Percentiles rank a stretch among this genome's conserved stretches.
phyloP scores from a whole-genome alignment of 2,113 vertebrate species.

The Balaenoptera acutorostrata region DNA sequence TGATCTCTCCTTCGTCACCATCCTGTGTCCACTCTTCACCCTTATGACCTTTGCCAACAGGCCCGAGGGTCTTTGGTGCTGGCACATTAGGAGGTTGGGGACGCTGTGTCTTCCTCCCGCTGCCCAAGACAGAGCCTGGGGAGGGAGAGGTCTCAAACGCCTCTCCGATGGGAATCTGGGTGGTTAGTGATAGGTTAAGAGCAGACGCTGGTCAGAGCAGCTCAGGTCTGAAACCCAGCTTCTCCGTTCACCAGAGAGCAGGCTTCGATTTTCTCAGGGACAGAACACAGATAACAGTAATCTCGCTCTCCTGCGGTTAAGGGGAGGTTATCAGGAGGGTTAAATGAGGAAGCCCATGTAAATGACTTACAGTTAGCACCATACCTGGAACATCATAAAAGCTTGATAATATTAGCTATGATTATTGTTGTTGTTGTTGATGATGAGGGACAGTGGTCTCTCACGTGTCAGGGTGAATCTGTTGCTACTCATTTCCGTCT shows the following conservation, averaged over 20 bases:
- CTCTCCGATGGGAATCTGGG: background rate
- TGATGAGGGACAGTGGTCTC: background rate
- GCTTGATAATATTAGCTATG: background rate
- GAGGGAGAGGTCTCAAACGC: background rate
- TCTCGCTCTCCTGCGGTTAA: background rate
- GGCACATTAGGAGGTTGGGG: background rate
- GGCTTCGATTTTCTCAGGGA: background rate
- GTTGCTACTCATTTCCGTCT: background rate
- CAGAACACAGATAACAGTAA: background rate
- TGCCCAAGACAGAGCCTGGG: background rate
- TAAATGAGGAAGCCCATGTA: background rate
- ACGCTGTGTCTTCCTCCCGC: background rate
- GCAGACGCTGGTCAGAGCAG: no score
- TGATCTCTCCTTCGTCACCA: background rate
- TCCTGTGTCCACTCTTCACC: background rate
- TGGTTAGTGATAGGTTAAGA: background rate
- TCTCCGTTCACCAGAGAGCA: accelerated
- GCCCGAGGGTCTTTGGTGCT: background rate
- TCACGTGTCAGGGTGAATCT: background rate
- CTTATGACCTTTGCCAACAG: background rate
- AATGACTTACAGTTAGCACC: background rate
- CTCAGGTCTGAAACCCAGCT: background rate
- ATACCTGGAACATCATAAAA: background rate
- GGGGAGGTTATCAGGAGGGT: background rate
- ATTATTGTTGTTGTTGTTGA: background rate